Base-by-base conservation (phyloP, 2,888 invertebrate species). In the Leptura quadrifasciata region DNA sequence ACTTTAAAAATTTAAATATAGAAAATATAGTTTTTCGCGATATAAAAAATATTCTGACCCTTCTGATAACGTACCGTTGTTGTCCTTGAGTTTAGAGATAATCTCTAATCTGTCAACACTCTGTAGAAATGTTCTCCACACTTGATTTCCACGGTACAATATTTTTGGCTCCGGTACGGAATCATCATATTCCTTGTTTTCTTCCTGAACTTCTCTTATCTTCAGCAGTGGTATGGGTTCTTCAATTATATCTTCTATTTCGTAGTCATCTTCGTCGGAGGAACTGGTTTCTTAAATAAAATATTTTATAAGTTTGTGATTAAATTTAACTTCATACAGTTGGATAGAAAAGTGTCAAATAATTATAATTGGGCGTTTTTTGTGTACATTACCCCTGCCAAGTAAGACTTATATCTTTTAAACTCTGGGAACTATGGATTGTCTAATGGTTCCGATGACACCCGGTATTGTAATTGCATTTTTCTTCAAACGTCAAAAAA, bases 111-210 rank as follows among this genome's bases (percentile, higher is more conserved):
- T 92, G 85, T 89, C 91, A 79, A 91, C 90, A 52, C 89, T 90
- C 64, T 90, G 90, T 15, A 91, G 90, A 6, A 88, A 88, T 57
- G 95, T 93, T 85, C 94, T 92, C 94, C 95, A 95, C 17, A 96
- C 88, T 89, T 96, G 95, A 18, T 94, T 93, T 2, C 95, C 96
- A 65, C 93, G 91, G 87, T 96, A 96, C 68, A 92, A 92, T 58
- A 94, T 91, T 76, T 83, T 83, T 10, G 72, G 77, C 76, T 80
- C 77, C 8, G 80, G 77, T 74, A 76, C 67, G n/a, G 39, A 20
- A 15, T 75, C 79, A 20, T 77, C 78, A 9, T 61, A 20, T 15
- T 63, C 69, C 15, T 35, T 24, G 54, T 39, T 6, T 20, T 65
- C 55, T 76, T 76, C 64, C 2, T 24, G 17, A 20, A 27, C 68